Base-by-base conservation (phyloP, 53 echinoderm and acorn worm species). In the Actinopyga echinites region DNA sequence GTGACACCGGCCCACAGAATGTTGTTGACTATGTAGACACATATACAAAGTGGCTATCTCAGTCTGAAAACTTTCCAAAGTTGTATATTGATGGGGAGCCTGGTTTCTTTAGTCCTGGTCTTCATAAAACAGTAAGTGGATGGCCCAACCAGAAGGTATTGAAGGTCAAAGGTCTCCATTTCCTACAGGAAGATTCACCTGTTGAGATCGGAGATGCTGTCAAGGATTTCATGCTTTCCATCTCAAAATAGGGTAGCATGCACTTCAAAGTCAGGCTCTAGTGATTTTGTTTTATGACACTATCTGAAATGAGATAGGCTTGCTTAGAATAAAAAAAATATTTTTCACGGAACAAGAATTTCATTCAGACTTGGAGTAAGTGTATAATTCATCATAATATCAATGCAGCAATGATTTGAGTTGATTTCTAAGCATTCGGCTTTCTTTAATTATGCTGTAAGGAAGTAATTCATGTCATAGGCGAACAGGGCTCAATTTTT, bases 131-230 rank as follows among this genome's bases (percentile, higher is more conserved):
- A 1, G 73, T 29, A 13, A 57, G 43, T n/a, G n/a, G 75, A 12
- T 95, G 93, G 93, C 93, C 90, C 33, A 93, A 95, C 38, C 89
- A 89, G 54, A 84, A 89, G 60, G 49, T 37, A 9, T 83, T 91
- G 7, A 77, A 83, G 30, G 93, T 88, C 29, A 89, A 91, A 56
- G 96, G 96, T 8, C 49, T 69, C 17, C 96, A 93, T 75, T 95
- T 91, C 75, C 49, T 95, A 30, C 96, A 93, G 61, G 96, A 95
- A 75, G 96, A 95, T 79, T 93, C 93, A 8, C 89, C 96, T n/a
- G 69, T 86, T 49, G 88, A 95, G 52, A 93, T 95, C 11, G 95
- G 92, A 9, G 60, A 87, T 65, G 89, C 92, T 28, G 75, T 95
- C 15, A 85, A 67, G 1, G 83, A 92, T 23, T 95, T 95, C 67